These are phyloP conservation scores for Sisyra nigra DNA, from an alignment of 2,888 invertebrate genomes.

Conservation along the genomic window DNA sequence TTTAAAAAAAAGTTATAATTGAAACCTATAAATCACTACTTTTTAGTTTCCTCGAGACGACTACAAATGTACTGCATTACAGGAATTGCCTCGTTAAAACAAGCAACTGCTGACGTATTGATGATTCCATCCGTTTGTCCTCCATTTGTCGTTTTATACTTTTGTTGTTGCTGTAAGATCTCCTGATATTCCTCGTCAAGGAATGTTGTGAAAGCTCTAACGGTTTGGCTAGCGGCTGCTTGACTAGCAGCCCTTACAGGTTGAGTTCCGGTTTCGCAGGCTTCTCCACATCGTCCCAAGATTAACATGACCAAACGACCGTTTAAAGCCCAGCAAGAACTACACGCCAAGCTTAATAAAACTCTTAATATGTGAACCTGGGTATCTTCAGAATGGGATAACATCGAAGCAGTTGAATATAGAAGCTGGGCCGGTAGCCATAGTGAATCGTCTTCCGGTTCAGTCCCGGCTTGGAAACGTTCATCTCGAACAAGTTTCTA, in stretches of 20 bases:
- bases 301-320: constrained; percentile 77
- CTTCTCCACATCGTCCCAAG: constrained; percentile 69
- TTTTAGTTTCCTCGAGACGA: constrained; percentile 64
- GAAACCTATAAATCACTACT: constrained; percentile 31
- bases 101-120: constrained; percentile 55
- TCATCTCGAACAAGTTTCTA: constrained; percentile 85
- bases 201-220: constrained; percentile 72
- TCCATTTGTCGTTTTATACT: constrained; percentile 29
- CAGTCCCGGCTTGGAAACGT: constrained; percentile 76
- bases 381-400: constrained; percentile 69
- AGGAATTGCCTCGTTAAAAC: constrained; percentile 80
- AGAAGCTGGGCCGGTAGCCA: constrained; percentile 88
- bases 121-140: constrained; percentile 35
- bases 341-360: constrained; percentile 74
- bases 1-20: neutral
- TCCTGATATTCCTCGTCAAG: constrained; percentile 65
- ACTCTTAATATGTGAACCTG: constrained; percentile 60
- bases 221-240: constrained; percentile 78
- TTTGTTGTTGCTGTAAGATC: constrained; percentile 35
- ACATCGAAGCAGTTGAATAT: constrained; percentile 65
- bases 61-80: constrained; percentile 81
- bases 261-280: constrained; percentile 60
- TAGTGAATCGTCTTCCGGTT: constrained; percentile 80
- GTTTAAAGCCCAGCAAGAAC: constrained; percentile 77
- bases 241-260: constrained; percentile 75